Base-by-base conservation (phyloP, 2,888 invertebrate species). In the Alloplasta piceator region DNA sequence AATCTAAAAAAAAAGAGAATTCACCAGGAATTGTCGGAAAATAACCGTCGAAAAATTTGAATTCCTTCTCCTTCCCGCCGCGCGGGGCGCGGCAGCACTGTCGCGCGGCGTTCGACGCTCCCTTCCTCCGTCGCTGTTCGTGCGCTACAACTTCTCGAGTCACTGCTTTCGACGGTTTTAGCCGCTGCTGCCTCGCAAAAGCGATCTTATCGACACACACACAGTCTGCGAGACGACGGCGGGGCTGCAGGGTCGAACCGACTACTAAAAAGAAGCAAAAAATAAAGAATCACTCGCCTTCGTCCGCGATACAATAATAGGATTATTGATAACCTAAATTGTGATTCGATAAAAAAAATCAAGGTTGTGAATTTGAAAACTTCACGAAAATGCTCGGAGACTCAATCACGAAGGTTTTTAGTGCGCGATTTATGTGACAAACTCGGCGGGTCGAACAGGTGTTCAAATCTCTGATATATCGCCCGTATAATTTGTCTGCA, bases 361-460 rank as follows among this genome's bases (percentile, higher is more conserved):
- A 26, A 26, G 1, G 26, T n/a, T n/a, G n/a, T n/a, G n/a, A n/a
- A 26, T 26, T 26, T 26, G 26, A 26, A 26, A 26, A 26, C 1
- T 2, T 26, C 26, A 26, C 26, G 26, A 26, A 26, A 26, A 26
- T 26, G 26, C 26, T 26, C 26, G 26, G 26, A 26, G 26, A 26
- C 1, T 26, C 26, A 3, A 26, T 43, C 56, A 56, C 38, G 10
- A n/a, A n/a, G 16, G 43, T 58, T 26, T 43, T 46, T 58, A 36
- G 14, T n/a, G 41, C 12, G 14, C 26, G 36, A 41, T 1, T 60
- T 12, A 7, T 6, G 12, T 39, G 12, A 60, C 79, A 83, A 83
- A 82, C 80, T 79, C 83, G 77, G 55, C 82, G 26, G 82, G 82
- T 83, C 85, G 84, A 87, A 87, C 88, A 87, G 88, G 86, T 87